Evolutionary conservation across 2,888 invertebrate species (phyloP).

Genomic region (Eristalis arbustorum): DNA sequence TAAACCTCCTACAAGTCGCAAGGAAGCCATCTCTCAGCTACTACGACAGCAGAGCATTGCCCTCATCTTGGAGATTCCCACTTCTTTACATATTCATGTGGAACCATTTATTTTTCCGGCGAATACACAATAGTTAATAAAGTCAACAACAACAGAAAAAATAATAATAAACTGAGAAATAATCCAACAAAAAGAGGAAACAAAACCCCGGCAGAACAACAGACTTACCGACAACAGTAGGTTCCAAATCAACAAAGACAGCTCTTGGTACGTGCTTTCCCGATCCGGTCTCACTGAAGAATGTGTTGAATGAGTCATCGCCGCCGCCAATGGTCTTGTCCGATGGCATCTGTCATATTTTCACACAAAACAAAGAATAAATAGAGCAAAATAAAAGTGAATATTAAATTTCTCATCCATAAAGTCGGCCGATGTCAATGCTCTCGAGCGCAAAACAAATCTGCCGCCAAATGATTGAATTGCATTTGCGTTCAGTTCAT

Average conservation of each 20-base stretch:
- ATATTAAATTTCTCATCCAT: conserved; percentile 31
- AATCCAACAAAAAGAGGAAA: background rate
- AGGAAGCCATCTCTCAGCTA: background rate
- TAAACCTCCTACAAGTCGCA: background rate
- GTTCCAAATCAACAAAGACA: conserved; percentile 95
- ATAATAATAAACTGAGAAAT: background rate
- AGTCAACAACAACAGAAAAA: background rate
- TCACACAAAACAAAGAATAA: conserved; percentile 40
- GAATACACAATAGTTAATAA: background rate
- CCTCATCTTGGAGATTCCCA: background rate
- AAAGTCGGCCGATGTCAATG: conserved; percentile 42
- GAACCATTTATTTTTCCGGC: background rate
- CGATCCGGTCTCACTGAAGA: conserved; percentile 86
- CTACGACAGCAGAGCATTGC: conserved; percentile 10
- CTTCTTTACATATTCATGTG: conserved; percentile 1
- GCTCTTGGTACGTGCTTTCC: conserved; percentile 94
- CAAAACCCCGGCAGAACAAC: background rate
- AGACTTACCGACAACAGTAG: conserved; percentile 91
- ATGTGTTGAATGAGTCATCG: conserved; percentile 89
- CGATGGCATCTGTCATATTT: conserved; percentile 84
- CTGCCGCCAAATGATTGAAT: background rate
- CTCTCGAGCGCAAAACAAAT: conserved; percentile 1
- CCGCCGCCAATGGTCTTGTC: conserved; percentile 88
- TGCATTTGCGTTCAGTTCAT: conserved; percentile 4
- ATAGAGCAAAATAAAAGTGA: conserved; percentile 18